A percentile compares a stretch with the other conserved stretches of the same genome.
Conservation (phyloP, 2,797 vertebrate genomes). For the Thaleichthys pacificus region DNA sequence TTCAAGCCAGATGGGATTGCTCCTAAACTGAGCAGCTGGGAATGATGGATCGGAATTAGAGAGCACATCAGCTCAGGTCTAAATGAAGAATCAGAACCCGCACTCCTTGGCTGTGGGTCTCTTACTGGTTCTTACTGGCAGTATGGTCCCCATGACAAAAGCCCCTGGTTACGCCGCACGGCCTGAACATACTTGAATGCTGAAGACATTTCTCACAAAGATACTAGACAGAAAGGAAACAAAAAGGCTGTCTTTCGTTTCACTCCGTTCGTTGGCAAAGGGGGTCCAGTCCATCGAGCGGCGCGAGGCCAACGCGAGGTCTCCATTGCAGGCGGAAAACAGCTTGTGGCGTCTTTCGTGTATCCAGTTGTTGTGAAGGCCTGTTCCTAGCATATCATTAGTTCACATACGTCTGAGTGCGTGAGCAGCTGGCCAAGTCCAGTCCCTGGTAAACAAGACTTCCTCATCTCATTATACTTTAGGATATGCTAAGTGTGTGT, state of each 20-base stretch:
- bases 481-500: slow-evolving; percentile 13
- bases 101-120: slow-evolving; percentile 32
- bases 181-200: slow-evolving; percentile 61
- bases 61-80: background rate
- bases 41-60: background rate
- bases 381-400: slow-evolving; percentile 11
- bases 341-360: background rate
- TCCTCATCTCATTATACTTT: slow-evolving; percentile 30
- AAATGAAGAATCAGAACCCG: slow-evolving; percentile 36
- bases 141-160: slow-evolving; percentile 66
- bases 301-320: slow-evolving; percentile 7
- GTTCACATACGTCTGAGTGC: slow-evolving; percentile 22
- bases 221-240: slow-evolving; percentile 53
- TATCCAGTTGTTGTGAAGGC: slow-evolving; percentile 15
- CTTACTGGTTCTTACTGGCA: slow-evolving; percentile 42
- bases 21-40: background rate
- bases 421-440: slow-evolving; percentile 10
- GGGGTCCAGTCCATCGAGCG: slow-evolving; percentile 69
- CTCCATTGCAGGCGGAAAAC: slow-evolving; percentile 14
- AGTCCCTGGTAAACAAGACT: slow-evolving; percentile 23
- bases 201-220: slow-evolving; percentile 58
- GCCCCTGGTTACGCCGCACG: slow-evolving; percentile 63
- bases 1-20: slow-evolving; percentile 14
- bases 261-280: slow-evolving; percentile 46
- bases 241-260: slow-evolving; percentile 51